Base-by-base conservation (phyloP, 2,888 invertebrate species). In the Shargacucullia verbasci region DNA sequence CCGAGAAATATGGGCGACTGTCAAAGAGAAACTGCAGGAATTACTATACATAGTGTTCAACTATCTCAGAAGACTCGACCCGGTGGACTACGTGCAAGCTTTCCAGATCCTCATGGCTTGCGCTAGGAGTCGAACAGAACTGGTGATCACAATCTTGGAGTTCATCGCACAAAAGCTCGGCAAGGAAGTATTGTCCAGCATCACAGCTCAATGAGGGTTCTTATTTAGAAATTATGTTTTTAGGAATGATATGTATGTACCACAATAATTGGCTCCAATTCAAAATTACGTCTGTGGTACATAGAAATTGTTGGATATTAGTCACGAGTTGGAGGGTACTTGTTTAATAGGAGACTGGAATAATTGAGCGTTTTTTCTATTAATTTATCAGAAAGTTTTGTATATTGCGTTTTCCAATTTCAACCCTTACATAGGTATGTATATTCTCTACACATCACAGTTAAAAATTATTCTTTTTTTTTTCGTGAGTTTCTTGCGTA, bases 41-140 rank as follows among this genome's bases (percentile, higher is more conserved):
- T 66, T 93, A 0, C 55, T 87, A 0, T 92, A 69, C 71, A 89
- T 92, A 6, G 82, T 91, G 0, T 84, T 85, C 73, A 92, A 92
- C 65, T 89, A 70, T 53, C 79, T 92, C 0, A 76, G 90, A 0
- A 66, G 84, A 7, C 48, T 92, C 8, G 87, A 91, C 34, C 69
- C 87, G 0, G 59, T 68, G 0, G 90, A 93, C 76, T 90, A 85
- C 12, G 65, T 78, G 0, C 62, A 76, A 1, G 92, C 89, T 0
- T 73, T 85, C 11, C 78, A 87, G 9, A 76, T 92, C 10, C 76
- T 93, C 11, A 85, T 90, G 87, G 76, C 83, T 0, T 86, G 87
- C 43, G 61, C 81, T 0, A 45, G 70, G 0, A 89, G 82, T 20
- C 70, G 86, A 0, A 62, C 82, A 0, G 89, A 91, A 54, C 80